phyloP scores from a whole-genome alignment of 2,888 invertebrate species.

The Volucella bombylans region DNA sequence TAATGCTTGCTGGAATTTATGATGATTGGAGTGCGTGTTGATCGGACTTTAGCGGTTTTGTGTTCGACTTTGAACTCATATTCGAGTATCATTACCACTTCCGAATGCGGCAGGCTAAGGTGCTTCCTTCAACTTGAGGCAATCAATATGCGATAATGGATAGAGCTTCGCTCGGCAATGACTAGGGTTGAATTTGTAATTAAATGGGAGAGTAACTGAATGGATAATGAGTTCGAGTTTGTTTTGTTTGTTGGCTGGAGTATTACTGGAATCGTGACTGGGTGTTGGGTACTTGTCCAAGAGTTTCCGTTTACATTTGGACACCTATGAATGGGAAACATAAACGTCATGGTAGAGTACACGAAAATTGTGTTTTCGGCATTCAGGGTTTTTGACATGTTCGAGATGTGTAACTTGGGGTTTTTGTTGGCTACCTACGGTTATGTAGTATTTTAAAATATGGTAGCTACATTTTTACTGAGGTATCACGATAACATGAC shows the following conservation, averaged over 20 bases:
- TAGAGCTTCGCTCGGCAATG: conserved; percentile 45
- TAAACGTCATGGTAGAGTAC: background rate
- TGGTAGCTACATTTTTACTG: no score
- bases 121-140: conserved; percentile 51
- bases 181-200: conserved; percentile 64
- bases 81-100: conserved; percentile 49
- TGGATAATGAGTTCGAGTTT: conserved; percentile 46
- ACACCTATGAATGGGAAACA: background rate
- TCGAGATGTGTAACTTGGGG: background rate
- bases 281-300: background rate
- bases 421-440: no score
- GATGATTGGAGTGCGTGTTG: conserved; percentile 19
- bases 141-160: conserved; percentile 45
- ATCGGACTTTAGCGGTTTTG: conserved; percentile 33
- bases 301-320: conserved; percentile 29
- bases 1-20: conserved; percentile 57
- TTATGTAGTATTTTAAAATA: no score
- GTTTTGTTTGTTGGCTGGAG: conserved; percentile 20
- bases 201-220: conserved; percentile 44
- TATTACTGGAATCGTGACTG: conserved; percentile 29
- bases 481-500: no score
- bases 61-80: conserved; percentile 38
- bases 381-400: background rate
- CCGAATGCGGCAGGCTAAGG: conserved; percentile 49
- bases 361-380: conserved; percentile 28